Percentiles rank a stretch among this genome's conserved stretches.
Conservation (phyloP, 2,888 invertebrate genomes). For the Pherbina coryleti region DNA sequence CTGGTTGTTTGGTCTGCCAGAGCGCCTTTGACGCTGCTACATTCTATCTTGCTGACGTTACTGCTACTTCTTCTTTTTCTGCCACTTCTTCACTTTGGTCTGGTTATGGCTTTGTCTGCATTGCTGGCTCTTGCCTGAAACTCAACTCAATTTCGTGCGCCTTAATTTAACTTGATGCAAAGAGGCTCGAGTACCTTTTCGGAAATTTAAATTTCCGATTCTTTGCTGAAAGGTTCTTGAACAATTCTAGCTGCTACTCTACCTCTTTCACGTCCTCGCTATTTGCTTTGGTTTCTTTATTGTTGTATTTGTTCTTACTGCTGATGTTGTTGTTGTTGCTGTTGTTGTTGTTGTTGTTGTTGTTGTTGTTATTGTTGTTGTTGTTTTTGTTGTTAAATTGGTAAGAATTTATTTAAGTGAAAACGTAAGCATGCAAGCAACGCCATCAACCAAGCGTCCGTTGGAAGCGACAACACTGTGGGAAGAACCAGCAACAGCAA, state of each 20-base stretch:
- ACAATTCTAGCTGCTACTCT: conserved; percentile 11
- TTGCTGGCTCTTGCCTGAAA: background rate
- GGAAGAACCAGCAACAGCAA: background rate
- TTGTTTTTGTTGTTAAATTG: conserved; percentile 20
- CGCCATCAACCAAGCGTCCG: background rate
- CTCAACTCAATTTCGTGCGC: conserved; percentile 27
- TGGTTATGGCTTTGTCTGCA: background rate
- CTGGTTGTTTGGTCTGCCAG: background rate
- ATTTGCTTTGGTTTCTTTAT: conserved; percentile 6
- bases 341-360: no score
- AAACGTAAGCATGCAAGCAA: conserved; percentile 20
- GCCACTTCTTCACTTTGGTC: background rate
- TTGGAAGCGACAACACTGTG: no score
- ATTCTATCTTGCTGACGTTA: background rate
- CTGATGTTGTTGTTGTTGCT: no score
- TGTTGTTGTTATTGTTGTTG: background rate
- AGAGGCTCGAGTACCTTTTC: conserved; percentile 63
- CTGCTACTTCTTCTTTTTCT: background rate
- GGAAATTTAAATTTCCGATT: conserved; percentile 69
- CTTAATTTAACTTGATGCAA: conserved; percentile 32
- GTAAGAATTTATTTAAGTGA: conserved; percentile 31
- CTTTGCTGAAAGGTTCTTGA: conserved; percentile 44
- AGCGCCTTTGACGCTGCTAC: background rate
- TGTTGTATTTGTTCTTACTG: conserved; percentile 3
- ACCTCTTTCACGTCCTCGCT: background rate